Evolutionary conservation across 1,140 invertebrate species (phyloP).

Genomic region (Latrodectus geometricus): DNA sequence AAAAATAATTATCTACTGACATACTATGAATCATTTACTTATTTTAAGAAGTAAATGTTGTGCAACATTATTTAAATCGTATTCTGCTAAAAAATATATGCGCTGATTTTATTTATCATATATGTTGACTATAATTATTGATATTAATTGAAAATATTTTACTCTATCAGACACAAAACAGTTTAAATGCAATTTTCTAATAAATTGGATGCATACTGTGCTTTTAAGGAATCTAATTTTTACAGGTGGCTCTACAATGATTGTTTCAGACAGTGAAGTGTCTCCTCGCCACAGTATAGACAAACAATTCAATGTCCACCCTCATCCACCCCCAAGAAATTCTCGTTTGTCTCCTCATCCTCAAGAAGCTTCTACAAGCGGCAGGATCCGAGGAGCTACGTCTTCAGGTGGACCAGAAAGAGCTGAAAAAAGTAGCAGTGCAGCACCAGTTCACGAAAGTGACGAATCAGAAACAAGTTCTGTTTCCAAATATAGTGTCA

Average conservation of each 20-base stretch:
- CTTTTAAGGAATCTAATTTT: neutral
- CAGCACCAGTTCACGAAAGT: conserved; percentile 48
- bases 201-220: too few relatives aligned
- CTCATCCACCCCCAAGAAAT: conserved; percentile 37
- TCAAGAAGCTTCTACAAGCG: neutral
- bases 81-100: too few relatives aligned
- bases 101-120: too few relatives aligned
- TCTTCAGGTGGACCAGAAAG: neutral
- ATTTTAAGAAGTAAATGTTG: too few relatives aligned
- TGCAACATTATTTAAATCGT: too few relatives aligned
- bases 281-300: conserved; percentile 54
- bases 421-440: neutral
- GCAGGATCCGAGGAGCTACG: neutral
- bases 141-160: too few relatives aligned
- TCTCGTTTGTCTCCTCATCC: conserved; percentile 6
- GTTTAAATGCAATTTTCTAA: too few relatives aligned
- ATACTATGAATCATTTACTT: too few relatives aligned
- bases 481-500: conserved; percentile 63
- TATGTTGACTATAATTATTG: too few relatives aligned
- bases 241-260: conserved; percentile 51
- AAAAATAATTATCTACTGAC: too few relatives aligned
- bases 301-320: conserved; percentile 55
- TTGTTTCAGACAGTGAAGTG: conserved; percentile 64
- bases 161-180: too few relatives aligned
- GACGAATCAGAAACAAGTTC: conserved; percentile 64